These are phyloP conservation scores for Tipula unca DNA, from an alignment of 2,888 invertebrate species.

Conservation along the genomic window DNA sequence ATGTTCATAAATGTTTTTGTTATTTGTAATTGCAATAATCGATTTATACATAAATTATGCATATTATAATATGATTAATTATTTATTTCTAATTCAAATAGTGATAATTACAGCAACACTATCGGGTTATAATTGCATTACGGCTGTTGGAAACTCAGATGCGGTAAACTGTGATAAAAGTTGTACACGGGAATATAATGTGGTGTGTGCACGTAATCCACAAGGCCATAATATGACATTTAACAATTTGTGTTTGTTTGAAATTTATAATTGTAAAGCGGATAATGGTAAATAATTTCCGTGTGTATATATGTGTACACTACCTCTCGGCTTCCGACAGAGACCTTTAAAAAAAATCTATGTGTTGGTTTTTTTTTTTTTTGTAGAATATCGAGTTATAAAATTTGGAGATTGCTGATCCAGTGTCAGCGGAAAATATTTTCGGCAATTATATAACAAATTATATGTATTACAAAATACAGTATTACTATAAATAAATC, in stretches of 20 bases:
- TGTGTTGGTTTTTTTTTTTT: background rate
- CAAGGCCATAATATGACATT: background rate
- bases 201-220: background rate
- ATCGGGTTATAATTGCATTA: background rate
- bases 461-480: background rate
- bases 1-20: background rate
- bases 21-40: background rate
- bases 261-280: background rate
- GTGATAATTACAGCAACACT: background rate
- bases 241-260: background rate
- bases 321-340: background rate
- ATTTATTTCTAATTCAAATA: background rate
- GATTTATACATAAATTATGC: too few species aligned
- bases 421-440: background rate
- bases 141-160: background rate
- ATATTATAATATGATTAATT: background rate
- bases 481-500: background rate
- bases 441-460: background rate
- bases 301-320: background rate
- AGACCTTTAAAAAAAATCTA: background rate
- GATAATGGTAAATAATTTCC: background rate
- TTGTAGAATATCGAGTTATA: background rate
- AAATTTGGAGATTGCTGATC: background rate
- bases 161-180: background rate
- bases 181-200: background rate